Evolutionary conservation across 2,888 invertebrate species (phyloP), one percentile per base, ranked within the genome.

Genomic region (Xylota sylvarum): DNA sequence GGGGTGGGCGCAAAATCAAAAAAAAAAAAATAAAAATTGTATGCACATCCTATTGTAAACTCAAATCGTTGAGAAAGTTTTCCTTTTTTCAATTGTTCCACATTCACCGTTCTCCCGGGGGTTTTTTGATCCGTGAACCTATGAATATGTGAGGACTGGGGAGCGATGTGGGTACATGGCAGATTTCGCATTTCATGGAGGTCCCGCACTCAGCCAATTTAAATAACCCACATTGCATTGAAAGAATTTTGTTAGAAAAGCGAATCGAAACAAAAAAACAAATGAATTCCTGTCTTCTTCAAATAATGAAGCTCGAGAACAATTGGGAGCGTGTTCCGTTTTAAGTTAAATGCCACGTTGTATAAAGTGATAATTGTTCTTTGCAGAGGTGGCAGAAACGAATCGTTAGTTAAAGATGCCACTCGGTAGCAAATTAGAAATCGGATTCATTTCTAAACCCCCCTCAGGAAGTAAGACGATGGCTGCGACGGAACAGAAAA

Each of bases 21-120:
- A 27, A 35, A 10, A 23, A 52, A 64, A 37, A 23, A 1, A 23
- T 3, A 23, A 43, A 78, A 72, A 78, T 32, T 77, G 35, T 77
- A 73, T 86, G 86, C 86, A 82, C 60, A 73, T 50, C 40, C 72
- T 30, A 69, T 69, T 82, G 86, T 73, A 82, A 86, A 77, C 77
- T 67, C 32, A 52, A 67, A 72, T 77, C 77, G 70, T 81, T 74
- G 80, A 72, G 50, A 64, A 86, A 81, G 76, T 86, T 86, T 76
- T 60, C 55, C 65, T 52, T 72, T 72, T 72, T 74, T 80, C 64
- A 67, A 70, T 77, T 85, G 81, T 76, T 81, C 80, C 23, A 23
- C 62, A 62, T 78, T 78, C 40, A 60, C 46, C 43, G 19, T 55
- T 67, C 30, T 73, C 32, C 32, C 32, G 14, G 48, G 48, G 67